Base-by-base conservation (phyloP, 2,888 invertebrate genomes). In the Drosophila limbata region DNA sequence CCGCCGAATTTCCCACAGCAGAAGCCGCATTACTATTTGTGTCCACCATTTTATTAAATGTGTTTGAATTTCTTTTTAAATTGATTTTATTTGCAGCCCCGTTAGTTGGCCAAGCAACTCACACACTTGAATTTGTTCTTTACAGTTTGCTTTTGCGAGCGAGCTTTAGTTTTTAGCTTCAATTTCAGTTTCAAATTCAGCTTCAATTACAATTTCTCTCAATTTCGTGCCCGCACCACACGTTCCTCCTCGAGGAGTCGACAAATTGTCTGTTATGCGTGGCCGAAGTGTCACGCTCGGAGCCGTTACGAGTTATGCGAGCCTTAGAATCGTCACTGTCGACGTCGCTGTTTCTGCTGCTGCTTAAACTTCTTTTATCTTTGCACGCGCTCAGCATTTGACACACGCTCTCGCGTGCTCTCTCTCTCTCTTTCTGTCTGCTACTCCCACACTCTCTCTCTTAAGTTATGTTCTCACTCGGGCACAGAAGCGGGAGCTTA, bases 31-130 rank as follows among this genome's bases (percentile, higher is more conserved):
- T 68, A 19, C 57, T 74, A 61, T 84, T 90, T 65, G 85, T 79
- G 65, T 91, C 91, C 65, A 88, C 86, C 91, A 91, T 91, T 47
- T 68, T 44, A 11, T 6, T 4, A n/a, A 37, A 37, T 52, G 8
- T 35, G 11, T 63, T 45, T 47, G 40, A 28, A 19, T 17, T 70
- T 67, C 47, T 51, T 64, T 56, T 65, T 62, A 61, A 66, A 64
- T 28, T 37, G 59, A 50, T 68, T 70, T 57, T 55, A 39, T 48
- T 67, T 59, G 15, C 31, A 31, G 50, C 53, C 39, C 69, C 63
- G 65, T 69, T 75, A 56, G 42, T 56, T 53, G n/a, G 53, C 15
- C 17, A 42, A 57, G 33, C 4, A 21, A 15, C 28, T 31, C 44
- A 56, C 31, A 44, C 55, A 40, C 62, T 45, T 40, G 11, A 31